Conservation (phyloP, 2,888 invertebrate species). For the Drosophila atroscutellata region DNA sequence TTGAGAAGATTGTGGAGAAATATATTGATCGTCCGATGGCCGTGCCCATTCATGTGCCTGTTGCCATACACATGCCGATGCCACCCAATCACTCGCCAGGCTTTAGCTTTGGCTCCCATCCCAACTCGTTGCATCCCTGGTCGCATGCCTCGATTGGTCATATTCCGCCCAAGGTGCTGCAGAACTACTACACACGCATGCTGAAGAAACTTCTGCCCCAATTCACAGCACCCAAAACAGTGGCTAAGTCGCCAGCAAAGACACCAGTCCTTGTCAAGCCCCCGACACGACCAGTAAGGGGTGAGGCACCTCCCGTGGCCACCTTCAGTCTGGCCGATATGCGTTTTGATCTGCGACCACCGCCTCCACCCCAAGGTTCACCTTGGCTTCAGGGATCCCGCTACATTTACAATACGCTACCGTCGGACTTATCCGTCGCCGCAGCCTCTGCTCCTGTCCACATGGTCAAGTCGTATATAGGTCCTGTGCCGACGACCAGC, state of each 20-base stretch:
- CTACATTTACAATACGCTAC: constrained; percentile 81
- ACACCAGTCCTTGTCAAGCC: constrained; percentile 41
- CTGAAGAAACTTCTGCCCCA: constrained; percentile 79
- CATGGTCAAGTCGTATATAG: constrained; percentile 84
- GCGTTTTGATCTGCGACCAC: constrained; percentile 76
- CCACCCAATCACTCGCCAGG: constrained; percentile 62
- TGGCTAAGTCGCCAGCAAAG: constrained; percentile 25
- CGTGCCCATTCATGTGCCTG: constrained; percentile 85
- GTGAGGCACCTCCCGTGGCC: constrained; percentile 62
- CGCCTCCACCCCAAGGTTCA: constrained; percentile 71
- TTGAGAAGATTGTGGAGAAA: constrained; percentile 82
- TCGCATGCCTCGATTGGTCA: constrained; percentile 55
- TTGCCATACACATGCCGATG: constrained; percentile 87
- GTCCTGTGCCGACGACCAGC: constrained; percentile 62
- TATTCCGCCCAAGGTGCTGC: constrained; percentile 78
- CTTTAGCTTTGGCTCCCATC: constrained; percentile 47
- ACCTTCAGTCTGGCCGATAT: constrained; percentile 74
- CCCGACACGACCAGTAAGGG: constrained; percentile 50
- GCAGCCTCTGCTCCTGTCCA: constrained; percentile 85
- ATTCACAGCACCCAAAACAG: constrained; percentile 43
- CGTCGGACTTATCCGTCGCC: constrained; percentile 72
- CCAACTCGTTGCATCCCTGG: constrained; percentile 64
- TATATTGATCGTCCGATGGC: constrained; percentile 84
- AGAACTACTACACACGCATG: constrained; percentile 81
- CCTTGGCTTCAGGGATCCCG: constrained; percentile 79